These are phyloP conservation scores for Lethrus apterus DNA, from an alignment of 1,140 invertebrate species.

Conservation along the genomic window DNA sequence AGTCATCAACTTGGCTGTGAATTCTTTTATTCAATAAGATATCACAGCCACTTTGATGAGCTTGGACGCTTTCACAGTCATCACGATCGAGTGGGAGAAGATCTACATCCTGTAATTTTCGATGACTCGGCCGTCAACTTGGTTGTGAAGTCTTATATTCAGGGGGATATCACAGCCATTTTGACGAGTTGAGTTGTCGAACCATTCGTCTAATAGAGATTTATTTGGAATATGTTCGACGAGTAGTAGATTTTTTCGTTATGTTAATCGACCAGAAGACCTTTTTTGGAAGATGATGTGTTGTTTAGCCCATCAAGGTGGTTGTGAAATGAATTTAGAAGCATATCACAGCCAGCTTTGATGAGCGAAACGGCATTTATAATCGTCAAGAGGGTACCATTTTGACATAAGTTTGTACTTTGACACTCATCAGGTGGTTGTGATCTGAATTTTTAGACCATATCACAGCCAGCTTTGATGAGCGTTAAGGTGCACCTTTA, in stretches of 20 bases:
- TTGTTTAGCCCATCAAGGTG: constrained; percentile 60
- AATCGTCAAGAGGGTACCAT: not conserved
- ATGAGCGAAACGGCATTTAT: constrained; percentile 56
- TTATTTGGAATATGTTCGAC: constrained; percentile 40
- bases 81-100: too few species aligned
- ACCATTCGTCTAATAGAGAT: constrained; percentile 2
- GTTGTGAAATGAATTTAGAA: constrained; percentile 65
- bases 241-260: constrained; percentile 11
- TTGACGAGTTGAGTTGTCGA: constrained; percentile 65
- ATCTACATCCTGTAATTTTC: not conserved
- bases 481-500: constrained; percentile 51
- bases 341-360: constrained; percentile 92
- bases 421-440: constrained; percentile 66
- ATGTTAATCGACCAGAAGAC: not conserved
- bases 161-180: constrained; percentile 82
- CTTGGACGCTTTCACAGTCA: constrained; percentile 40
- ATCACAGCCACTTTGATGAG: constrained; percentile 81
- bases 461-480: constrained; percentile 93
- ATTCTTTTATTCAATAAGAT: constrained; percentile 52
- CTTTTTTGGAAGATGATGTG: constrained; percentile 14
- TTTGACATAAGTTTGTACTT: constrained; percentile 19
- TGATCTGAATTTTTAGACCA: constrained; percentile 64
- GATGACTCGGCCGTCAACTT: constrained; percentile 59
- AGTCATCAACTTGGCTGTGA: constrained; percentile 67
- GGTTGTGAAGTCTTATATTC: constrained; percentile 66